Percentiles rank a stretch among this genome's conserved stretches.
phyloP scores from a whole-genome alignment of 1,140 invertebrate species.

The Steinernema feltiae region DNA sequence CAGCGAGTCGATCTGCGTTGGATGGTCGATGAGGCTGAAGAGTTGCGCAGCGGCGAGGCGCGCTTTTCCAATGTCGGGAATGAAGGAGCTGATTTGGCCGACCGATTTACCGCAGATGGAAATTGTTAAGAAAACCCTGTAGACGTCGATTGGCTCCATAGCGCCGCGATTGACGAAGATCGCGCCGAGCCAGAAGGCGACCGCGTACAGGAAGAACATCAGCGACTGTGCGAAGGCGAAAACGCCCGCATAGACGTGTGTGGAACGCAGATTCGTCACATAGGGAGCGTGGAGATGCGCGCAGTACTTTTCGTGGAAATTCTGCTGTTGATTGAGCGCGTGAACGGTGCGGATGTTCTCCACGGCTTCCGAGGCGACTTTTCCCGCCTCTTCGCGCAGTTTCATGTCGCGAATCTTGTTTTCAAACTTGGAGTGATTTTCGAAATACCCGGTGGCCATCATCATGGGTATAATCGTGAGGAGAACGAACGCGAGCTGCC shows the following conservation, averaged over 20 bases:
- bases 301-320: slow-evolving; percentile 54
- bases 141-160: slow-evolving; percentile 59
- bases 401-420: slow-evolving; percentile 61
- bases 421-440: slow-evolving; percentile 58
- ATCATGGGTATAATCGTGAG: slow-evolving; percentile 59
- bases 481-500: slow-evolving; percentile 59
- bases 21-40: slow-evolving; percentile 59
- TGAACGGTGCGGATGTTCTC: slow-evolving; percentile 57
- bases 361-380: slow-evolving; percentile 58
- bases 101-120: slow-evolving; percentile 57
- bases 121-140: slow-evolving; percentile 58
- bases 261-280: slow-evolving; percentile 46
- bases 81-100: slow-evolving; percentile 59
- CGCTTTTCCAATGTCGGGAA: slow-evolving; percentile 62
- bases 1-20: slow-evolving; percentile 59
- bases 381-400: slow-evolving; percentile 62
- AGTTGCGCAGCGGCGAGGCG: slow-evolving; percentile 59
- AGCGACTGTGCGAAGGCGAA: slow-evolving; percentile 60
- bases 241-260: slow-evolving; percentile 51
- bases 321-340: slow-evolving; percentile 50
- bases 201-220: slow-evolving; percentile 63
- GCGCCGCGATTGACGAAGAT: slow-evolving; percentile 57
- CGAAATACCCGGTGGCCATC: slow-evolving; percentile 54
- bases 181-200: slow-evolving; percentile 62
- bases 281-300: slow-evolving; percentile 34